A percentile compares a stretch with the other conserved stretches of the same genome.
These are phyloP conservation scores for Tamias sibiricus DNA, from an alignment of 2,113 vertebrate species.

Conservation along the genomic window DNA sequence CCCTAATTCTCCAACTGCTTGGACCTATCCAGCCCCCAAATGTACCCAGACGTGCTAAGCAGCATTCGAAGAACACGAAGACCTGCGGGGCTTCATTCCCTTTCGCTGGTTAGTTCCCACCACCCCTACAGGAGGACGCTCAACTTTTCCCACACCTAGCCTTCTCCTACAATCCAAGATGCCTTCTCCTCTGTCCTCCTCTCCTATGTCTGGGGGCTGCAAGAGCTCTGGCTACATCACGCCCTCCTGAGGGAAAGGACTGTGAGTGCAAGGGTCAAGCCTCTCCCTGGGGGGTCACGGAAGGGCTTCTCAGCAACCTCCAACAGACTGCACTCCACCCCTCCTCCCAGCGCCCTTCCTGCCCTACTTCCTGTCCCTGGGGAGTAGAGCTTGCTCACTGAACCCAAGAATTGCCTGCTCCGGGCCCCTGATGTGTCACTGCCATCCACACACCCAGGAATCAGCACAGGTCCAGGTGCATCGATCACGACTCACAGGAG, in stretches of 20 bases:
- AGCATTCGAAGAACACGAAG: background rate
- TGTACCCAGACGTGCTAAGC: too few relatives aligned
- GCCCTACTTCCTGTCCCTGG: background rate
- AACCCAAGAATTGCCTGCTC: background rate
- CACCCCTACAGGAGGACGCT: background rate
- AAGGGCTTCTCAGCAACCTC: background rate
- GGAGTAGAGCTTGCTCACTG: background rate
- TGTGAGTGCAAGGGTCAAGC: background rate
- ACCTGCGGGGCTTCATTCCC: background rate
- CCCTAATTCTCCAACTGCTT: background rate
- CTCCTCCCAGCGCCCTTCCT: too few relatives aligned
- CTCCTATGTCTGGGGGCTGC: background rate
- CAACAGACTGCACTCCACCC: rapidly evolving
- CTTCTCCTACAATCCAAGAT: background rate
- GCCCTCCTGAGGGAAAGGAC: background rate
- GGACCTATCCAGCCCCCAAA: rapidly evolving
- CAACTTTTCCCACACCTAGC: background rate
- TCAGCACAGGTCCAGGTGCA: background rate
- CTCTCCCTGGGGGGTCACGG: background rate
- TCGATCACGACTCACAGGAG: background rate
- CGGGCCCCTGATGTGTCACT: background rate
- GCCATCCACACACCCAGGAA: rapidly evolving
- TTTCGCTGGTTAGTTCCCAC: rapidly evolving
- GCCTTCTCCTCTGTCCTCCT: background rate
- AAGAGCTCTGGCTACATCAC: background rate